Percentiles rank a stretch among this genome's conserved stretches.
These are phyloP conservation scores for Octonoba sinensis DNA, from an alignment of 2,888 invertebrate species.

Conservation along the genomic window DNA sequence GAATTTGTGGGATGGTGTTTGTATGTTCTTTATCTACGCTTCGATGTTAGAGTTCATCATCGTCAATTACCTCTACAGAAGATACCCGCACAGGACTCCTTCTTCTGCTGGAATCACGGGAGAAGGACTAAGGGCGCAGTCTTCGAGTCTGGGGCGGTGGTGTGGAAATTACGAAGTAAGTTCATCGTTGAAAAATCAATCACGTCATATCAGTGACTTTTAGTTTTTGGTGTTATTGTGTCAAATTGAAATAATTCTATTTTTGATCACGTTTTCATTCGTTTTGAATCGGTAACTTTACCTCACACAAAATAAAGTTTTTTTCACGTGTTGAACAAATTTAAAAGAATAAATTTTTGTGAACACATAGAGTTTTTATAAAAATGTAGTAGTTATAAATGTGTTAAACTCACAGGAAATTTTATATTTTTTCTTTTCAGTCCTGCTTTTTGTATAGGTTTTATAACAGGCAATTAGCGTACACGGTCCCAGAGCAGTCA, in stretches of 20 bases:
- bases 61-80: slow-evolving; percentile 94
- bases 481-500: too few relatives aligned
- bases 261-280: neutral
- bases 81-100: slow-evolving; percentile 78
- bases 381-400: too few relatives aligned
- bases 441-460: too few relatives aligned
- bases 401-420: too few relatives aligned
- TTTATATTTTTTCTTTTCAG: too few relatives aligned
- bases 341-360: too few relatives aligned
- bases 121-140: slow-evolving; percentile 7
- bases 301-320: neutral
- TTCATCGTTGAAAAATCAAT: neutral
- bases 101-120: neutral
- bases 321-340: too few relatives aligned
- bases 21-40: slow-evolving; percentile 92
- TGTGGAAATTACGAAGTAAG: slow-evolving; percentile 58
- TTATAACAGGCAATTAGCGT: too few relatives aligned
- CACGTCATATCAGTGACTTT: too few relatives aligned
- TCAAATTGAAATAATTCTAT: too few relatives aligned
- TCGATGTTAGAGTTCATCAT: slow-evolving; percentile 93
- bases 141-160: slow-evolving; percentile 50
- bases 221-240: too few relatives aligned
- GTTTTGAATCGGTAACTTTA: neutral
- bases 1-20: slow-evolving; percentile 97
- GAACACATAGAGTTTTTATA: too few relatives aligned